Base-by-base conservation (phyloP, 2,113 vertebrate species). In the Sinocyclocheilus maitianheensis region DNA sequence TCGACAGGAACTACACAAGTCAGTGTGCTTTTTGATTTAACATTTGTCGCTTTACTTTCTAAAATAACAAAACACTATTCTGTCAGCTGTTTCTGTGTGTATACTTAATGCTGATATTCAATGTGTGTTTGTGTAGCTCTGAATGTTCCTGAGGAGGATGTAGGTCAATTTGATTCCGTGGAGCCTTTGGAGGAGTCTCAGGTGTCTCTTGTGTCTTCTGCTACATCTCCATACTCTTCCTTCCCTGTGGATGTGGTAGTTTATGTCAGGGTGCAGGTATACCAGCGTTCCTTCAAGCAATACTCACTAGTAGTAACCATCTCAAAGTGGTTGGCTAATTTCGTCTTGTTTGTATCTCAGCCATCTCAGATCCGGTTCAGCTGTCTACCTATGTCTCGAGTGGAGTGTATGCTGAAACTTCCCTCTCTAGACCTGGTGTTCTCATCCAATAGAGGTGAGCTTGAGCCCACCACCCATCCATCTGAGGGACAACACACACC, bases 361-460 rank as follows among this genome's bases (percentile, higher is more conserved):
- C 98, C 98, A 0, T 99, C 98, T 77, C 98, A 99, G 93, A 99
- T 99, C 91, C 97, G 98, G 84, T 99, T 99, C 93, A 99, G 98
- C 92, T 99, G 98, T 89, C 94, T 99, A 89, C 98, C 98, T 0
- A 97, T 99, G 85, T 99, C 98, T 72, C 95, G 98, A 87, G 98
- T 99, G 16, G 98, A 99, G 91, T 99, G 98, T 37, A 99, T 99
- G 98, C 93, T 99, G 69, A 99, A 99, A 88, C 91, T 99, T 84
- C 98, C 98, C 9, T 99, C 98, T 8, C 90, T 99, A 85, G 98
- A 99, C 90, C 95, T 99, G 86, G 98, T 99, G 24, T 99, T 99
- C 93, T 99, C 98, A 81, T 99, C 98, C 60, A 99, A 99, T 89
- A 95, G 98, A 55, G 97, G 97, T 67, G 97, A 99, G 71, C 92